Evolutionary conservation across 2,113 vertebrate genomes (phyloP).

Genomic region (Chroicocephalus ridibundus): DNA sequence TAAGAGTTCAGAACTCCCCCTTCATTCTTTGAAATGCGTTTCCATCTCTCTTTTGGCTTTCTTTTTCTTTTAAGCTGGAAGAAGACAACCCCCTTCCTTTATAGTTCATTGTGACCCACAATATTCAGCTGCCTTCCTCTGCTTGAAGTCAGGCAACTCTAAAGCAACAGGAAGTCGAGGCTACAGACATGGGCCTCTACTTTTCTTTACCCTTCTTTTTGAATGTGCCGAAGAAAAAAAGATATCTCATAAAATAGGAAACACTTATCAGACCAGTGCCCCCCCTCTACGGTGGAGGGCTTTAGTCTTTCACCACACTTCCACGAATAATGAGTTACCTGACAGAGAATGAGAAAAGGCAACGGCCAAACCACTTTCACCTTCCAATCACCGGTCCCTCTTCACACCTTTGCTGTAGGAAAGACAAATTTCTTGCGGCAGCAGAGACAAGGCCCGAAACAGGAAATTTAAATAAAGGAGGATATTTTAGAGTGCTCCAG

Average conservation of each 20-base stretch:
- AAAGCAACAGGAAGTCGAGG: not conserved
- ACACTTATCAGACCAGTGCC: not conserved
- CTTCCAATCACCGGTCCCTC: not conserved
- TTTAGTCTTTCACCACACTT: not conserved
- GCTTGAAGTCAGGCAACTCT: not conserved
- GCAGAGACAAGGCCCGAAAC: not conserved
- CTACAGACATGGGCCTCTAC: not conserved
- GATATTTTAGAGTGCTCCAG: not conserved
- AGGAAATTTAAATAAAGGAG: not conserved
- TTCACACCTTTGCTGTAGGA: not conserved
- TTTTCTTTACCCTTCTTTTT: not conserved
- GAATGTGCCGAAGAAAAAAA: not conserved
- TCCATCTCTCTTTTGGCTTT: not conserved
- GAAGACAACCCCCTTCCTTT: not conserved
- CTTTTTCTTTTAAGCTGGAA: not conserved
- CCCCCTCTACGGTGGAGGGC: not conserved
- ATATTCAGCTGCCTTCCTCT: not conserved
- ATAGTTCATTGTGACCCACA: not conserved
- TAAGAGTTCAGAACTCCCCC: not conserved
- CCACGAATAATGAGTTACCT: not conserved
- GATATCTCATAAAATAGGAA: not conserved
- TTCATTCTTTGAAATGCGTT: conserved; percentile 1
- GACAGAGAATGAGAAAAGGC: not conserved
- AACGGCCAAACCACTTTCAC: not conserved
- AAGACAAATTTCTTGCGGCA: not conserved